phyloP scores from a whole-genome alignment of 2,113 vertebrate species.

The Mesocricetus auratus region DNA sequence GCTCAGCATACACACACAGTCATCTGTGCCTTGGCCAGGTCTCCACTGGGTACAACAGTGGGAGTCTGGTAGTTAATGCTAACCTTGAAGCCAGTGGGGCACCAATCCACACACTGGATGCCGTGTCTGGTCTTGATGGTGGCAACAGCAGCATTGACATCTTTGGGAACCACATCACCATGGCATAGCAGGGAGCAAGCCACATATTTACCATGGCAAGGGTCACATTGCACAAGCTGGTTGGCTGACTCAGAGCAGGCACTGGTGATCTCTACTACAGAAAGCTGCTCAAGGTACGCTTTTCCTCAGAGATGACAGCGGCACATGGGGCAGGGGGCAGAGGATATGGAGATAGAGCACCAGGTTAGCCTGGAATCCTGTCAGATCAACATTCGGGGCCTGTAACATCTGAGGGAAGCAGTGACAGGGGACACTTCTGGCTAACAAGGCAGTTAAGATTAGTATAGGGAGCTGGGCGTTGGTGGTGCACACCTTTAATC shows the following conservation, averaged over 20 bases:
- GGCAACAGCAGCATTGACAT: neutral
- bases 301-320: slow-evolving; percentile 86
- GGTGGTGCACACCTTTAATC: too few species aligned
- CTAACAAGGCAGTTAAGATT: neutral
- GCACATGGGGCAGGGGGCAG: neutral
- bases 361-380: neutral
- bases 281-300: slow-evolving; percentile 88
- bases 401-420: neutral
- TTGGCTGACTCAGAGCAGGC: slow-evolving; percentile 86
- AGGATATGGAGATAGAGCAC: neutral
- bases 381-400: neutral
- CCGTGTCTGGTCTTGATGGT: neutral
- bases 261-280: slow-evolving; percentile 85
- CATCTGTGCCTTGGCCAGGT: neutral
- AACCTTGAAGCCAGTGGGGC: neutral
- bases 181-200: neutral
- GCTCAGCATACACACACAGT: neutral
- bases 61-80: neutral
- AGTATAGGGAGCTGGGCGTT: too few species aligned
- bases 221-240: slow-evolving; percentile 79
- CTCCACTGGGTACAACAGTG: neutral
- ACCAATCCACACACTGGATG: neutral
- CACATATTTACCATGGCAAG: neutral
- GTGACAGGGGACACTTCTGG: neutral
- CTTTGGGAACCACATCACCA: neutral